Evolutionary conservation across 2,797 vertebrate species (phyloP).

Genomic region (Stomatorhinus walkeri): DNA sequence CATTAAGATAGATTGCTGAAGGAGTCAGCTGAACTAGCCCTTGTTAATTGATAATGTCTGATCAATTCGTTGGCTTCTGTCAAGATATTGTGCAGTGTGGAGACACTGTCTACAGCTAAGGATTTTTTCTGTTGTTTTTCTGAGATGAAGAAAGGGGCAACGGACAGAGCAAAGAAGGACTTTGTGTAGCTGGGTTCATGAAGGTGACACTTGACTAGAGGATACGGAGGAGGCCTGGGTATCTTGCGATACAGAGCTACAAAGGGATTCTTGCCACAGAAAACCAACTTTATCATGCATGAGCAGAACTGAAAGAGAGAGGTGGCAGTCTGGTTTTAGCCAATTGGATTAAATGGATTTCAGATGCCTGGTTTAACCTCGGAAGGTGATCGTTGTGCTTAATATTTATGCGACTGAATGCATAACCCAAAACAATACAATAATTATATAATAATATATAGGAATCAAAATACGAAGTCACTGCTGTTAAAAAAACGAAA

Average conservation of each 20-base stretch:
- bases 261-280: constrained; percentile 55
- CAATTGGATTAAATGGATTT: background rate
- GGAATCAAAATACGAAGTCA: background rate
- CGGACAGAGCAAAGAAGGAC: no score
- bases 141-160: background rate
- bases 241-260: constrained; percentile 48
- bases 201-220: constrained; percentile 43
- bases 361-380: background rate
- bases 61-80: background rate
- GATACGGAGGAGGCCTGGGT: constrained; percentile 66
- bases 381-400: background rate
- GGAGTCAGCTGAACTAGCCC: background rate
- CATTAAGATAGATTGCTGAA: background rate
- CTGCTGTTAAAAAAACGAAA: background rate
- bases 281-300: constrained; percentile 55
- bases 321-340: background rate
- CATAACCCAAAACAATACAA: background rate
- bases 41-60: background rate
- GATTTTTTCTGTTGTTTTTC: background rate
- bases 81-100: background rate
- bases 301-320: constrained; percentile 54
- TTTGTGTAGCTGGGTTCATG: constrained; percentile 24
- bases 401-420: background rate
- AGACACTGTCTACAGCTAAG: background rate
- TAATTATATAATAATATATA: background rate